Conservation (phyloP, 2,797 vertebrate genomes). For the Pseudochirops cupreus region DNA sequence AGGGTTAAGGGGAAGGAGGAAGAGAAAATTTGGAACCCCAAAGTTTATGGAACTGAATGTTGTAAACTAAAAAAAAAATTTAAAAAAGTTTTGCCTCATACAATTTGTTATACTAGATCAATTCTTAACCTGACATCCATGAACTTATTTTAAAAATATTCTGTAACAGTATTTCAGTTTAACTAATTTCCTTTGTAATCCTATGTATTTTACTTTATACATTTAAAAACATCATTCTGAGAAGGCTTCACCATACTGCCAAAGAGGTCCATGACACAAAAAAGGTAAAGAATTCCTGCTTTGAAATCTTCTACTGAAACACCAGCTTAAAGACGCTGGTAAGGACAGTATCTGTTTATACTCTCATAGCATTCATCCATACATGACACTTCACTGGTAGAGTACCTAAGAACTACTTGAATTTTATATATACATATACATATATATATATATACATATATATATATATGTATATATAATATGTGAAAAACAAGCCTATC, state of each 20-base stretch:
- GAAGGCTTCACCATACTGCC: background rate
- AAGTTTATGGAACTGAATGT: no score
- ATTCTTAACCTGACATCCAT: background rate
- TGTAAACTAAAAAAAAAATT: background rate
- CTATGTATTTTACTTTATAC: background rate
- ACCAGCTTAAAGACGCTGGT: background rate
- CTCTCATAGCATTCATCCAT: background rate
- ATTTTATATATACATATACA: background rate
- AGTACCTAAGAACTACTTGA: background rate
- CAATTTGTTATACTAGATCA: background rate
- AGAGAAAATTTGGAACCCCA: no score
- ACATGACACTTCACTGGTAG: background rate
- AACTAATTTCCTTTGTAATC: background rate
- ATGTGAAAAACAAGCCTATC: constrained; percentile 8
- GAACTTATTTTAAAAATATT: background rate
- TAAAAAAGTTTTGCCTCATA: background rate
- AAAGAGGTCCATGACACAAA: background rate
- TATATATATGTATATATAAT: background rate
- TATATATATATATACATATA: no score
- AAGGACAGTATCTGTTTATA: background rate
- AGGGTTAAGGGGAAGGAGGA: no score
- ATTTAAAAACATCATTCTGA: background rate
- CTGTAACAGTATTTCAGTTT: background rate
- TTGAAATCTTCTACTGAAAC: background rate
- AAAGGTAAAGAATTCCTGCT: background rate